Conservation (phyloP, 2,113 vertebrate species). For the Entelurus aequoreus region DNA sequence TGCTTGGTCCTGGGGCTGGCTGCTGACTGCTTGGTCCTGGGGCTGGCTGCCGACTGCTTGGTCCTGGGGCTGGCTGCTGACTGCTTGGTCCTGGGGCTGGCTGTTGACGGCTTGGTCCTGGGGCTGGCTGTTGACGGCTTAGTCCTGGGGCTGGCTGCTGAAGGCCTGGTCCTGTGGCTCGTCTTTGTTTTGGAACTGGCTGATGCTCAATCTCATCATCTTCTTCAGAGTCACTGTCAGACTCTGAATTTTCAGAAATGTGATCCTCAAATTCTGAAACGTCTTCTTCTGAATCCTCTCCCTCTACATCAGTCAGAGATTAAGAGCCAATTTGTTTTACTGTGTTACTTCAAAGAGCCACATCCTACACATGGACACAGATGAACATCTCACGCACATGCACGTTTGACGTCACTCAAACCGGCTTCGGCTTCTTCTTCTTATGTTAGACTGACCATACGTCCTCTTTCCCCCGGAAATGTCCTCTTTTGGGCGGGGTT, state of each 20-base stretch:
- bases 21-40: neutral
- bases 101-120: neutral
- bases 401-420: too few relatives aligned
- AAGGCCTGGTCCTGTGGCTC: conserved; percentile 5
- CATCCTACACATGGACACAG: too few relatives aligned
- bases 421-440: too few relatives aligned
- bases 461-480: too few relatives aligned
- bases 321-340: too few relatives aligned
- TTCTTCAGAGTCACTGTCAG: conserved; percentile 13
- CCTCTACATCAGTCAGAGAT: too few relatives aligned
- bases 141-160: neutral
- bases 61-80: neutral
- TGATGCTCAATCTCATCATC: conserved; percentile 16
- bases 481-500: too few relatives aligned
- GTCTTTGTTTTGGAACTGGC: neutral
- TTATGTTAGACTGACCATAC: too few relatives aligned
- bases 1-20: too few relatives aligned
- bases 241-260: conserved; percentile 13
- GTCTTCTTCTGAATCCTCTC: neutral
- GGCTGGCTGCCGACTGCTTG: neutral
- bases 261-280: conserved; percentile 16
- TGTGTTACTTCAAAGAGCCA: too few relatives aligned
- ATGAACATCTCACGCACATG: too few relatives aligned
- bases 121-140: too few relatives aligned
- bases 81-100: neutral